Evolutionary conservation across 2,888 invertebrate genomes (phyloP).

Genomic region (Andrena fulva): DNA sequence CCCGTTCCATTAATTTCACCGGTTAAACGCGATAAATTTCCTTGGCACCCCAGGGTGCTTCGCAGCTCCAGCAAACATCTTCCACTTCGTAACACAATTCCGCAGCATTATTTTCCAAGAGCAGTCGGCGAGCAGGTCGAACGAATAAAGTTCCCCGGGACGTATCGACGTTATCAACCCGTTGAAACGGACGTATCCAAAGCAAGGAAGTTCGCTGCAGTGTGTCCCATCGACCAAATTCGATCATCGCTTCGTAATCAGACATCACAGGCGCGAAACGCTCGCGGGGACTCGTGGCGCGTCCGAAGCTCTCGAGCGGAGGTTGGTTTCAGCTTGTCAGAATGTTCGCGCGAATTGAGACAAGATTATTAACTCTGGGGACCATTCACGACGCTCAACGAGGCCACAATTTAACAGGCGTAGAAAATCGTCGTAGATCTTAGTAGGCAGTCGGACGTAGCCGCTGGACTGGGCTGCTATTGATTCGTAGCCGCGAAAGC

Average conservation of each 20-base stretch:
- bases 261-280: constrained; percentile 6
- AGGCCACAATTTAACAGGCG: constrained; percentile 16
- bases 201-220: background rate
- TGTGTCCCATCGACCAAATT: constrained; percentile 27
- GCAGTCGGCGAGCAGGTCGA: background rate
- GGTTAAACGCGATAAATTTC: background rate
- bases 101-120: constrained; percentile 16
- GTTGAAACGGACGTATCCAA: constrained; percentile 6
- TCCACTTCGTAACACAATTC: background rate
- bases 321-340: background rate
- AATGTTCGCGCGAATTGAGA: constrained; percentile 37
- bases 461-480: constrained; percentile 11
- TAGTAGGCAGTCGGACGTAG: constrained; percentile 3
- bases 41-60: background rate
- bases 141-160: background rate
- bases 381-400: constrained; percentile 42
- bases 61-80: constrained; percentile 12
- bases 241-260: constrained; percentile 46
- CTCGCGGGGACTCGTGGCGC: background rate
- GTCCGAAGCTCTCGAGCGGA: background rate
- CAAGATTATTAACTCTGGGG: constrained; percentile 15
- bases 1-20: background rate
- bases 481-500: constrained; percentile 22
- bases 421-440: constrained; percentile 25
- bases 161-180: constrained; percentile 16